Evolutionary conservation across 1,140 invertebrate genomes (phyloP), one percentile per base, ranked within the genome.

Genomic region (Andrena cerasifolii): DNA sequence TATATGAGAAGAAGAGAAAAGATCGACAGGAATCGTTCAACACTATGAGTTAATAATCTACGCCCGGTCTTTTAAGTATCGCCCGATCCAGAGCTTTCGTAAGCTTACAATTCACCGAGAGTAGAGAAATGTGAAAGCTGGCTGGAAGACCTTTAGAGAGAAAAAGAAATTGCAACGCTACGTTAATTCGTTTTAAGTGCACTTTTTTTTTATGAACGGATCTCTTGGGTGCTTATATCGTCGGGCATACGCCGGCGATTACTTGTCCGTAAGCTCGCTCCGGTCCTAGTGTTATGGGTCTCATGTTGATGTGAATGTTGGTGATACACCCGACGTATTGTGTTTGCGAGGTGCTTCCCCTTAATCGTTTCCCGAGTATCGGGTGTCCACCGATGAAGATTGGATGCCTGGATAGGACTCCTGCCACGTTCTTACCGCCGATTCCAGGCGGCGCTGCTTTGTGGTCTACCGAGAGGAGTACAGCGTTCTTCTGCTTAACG

Each of bases 371-470:
- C 85, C 89, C 79, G 93, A 93, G 18, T 92, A 88, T 94, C 82
- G 96, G 95, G 90, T 98, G 95, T 0, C 98, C 98, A 45, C 98
- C 98, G 83, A 99, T 93, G 90, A 96, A 99, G 1, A 99, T 91
- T 0, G 97, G 96, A 83, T 97, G 95, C 36, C 95, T 96, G 0
- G 98, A 98, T 78, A 97, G 95, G 0, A 97, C 96, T 1, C 94
- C 94, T 1, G 94, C 93, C 1, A 94, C 93, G 56, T 94, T 94
- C 56, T 93, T 93, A 45, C 90, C 89, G 18, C 97, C 96, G n/a
- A 96, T 94, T 7, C 95, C 94, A 8, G 96, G 92, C 67, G 95
- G 89, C 3, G 94, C 93, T 86, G 94, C 94, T 72, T 95, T 93
- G 49, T 96, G 95, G 90, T 99, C 97, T 0, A 98, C 96, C 0